Evolutionary conservation across 64 coral and sea anemone species (phyloP), one percentile per base, ranked within the genome.

Genomic region (Porites australiensis): DNA sequence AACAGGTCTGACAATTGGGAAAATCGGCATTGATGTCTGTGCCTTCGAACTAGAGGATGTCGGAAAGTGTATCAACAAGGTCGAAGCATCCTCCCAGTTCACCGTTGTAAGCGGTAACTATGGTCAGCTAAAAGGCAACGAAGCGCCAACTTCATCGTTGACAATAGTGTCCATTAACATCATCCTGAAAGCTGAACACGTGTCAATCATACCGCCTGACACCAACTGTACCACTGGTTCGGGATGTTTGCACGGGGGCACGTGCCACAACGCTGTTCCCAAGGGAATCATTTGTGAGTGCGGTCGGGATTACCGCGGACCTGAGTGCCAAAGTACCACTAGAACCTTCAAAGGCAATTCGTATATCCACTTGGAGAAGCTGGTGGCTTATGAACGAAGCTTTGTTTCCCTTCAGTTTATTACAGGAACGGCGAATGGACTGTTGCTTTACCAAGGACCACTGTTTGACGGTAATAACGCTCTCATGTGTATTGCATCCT

Each of bases 381-480:
- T 96, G 9, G 75, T 76, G 2, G 83, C 98, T 14, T 95, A 99
- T 64, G 77, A 93, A 59, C 86, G 90, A 45, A 93, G 98, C 49
- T 49, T 44, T 43, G 76, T 99, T 79, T 84, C 89, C 5, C 74
- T 99, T 9, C 91, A 96, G 64, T 96, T 99, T 63, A 83, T 88
- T 7, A 99, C 98, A 0, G 74, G 43, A 79, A 74, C 65, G 60
- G 74, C 94, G 3, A 79, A 94, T 69, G 94, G 98, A 12, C 68
- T 99, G 47, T 68, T 99, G 49, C 76, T 99, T 9, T 99, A 96
- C 58, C 98, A 99, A 68, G 98, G 98, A 57, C 94, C 94, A 11
- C 21, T 93, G 6, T 68, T 64, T 27, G 75, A 96, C 79, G 98
- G 95, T 96, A 2, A 45, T 55, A 55, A 11, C 10, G 0, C 10